Percentiles rank a stretch among this genome's conserved stretches.
phyloP scores from a whole-genome alignment of 2,113 vertebrate species.

The Alaudala cheleensis region DNA sequence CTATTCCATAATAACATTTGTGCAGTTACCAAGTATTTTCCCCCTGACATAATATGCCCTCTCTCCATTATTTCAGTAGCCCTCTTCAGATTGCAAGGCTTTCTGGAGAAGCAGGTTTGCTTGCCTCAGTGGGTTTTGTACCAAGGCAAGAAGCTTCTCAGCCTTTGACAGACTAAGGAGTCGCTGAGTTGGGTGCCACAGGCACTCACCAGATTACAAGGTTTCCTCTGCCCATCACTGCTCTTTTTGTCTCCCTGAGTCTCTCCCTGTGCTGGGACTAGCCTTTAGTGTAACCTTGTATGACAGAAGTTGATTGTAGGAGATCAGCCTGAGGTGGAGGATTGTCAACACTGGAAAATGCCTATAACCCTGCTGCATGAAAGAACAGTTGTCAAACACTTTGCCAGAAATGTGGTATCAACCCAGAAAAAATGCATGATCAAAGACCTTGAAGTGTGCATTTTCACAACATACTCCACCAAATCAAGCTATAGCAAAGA shows the following conservation, averaged over 20 bases:
- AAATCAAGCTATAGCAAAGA: not conserved
- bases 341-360: not conserved
- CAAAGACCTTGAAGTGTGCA: not conserved
- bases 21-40: not conserved
- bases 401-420: not conserved
- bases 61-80: not conserved
- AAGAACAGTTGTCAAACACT: not conserved
- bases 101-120: not conserved
- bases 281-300: not conserved
- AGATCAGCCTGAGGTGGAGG: not conserved
- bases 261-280: fast-evolving
- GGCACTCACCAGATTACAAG: not conserved
- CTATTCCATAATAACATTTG: not conserved
- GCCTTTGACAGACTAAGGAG: not conserved
- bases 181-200: not conserved
- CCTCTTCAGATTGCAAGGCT: not conserved
- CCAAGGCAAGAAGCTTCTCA: not conserved
- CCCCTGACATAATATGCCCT: not conserved
- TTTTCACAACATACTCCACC: not conserved
- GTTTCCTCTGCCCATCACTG: not conserved
- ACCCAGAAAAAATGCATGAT: not conserved
- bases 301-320: not conserved
- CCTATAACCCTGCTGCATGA: not conserved
- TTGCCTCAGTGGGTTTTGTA: not conserved
- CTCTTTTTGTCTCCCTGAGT: not conserved